These are phyloP conservation scores for Ormia ochracea DNA, from an alignment of 2,888 invertebrate genomes.

Conservation along the genomic window DNA sequence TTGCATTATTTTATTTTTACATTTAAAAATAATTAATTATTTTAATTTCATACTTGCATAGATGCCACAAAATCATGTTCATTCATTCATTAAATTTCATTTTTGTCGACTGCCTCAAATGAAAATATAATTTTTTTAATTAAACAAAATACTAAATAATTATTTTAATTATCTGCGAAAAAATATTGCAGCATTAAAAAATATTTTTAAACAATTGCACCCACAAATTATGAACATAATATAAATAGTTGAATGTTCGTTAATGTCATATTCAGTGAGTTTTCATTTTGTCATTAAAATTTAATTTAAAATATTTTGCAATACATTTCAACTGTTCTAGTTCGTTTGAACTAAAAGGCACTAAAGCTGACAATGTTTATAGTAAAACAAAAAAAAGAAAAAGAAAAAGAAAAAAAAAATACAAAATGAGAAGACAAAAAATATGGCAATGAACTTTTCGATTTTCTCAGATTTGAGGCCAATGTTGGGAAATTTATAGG, in stretches of 20 bases:
- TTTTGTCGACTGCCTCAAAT: not conserved
- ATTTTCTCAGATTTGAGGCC: not conserved
- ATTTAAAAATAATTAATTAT: no score
- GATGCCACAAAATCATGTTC: not conserved
- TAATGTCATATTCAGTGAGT: conserved; percentile 21
- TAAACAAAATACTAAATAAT: conserved; percentile 23
- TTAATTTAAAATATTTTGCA: not conserved
- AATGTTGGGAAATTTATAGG: not conserved
- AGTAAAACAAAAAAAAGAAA: not conserved
- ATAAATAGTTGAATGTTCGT: conserved; percentile 34
- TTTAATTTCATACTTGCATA: no score
- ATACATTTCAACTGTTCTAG: not conserved
- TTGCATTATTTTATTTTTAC: no score
- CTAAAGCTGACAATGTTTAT: not conserved
- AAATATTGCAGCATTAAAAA: not conserved
- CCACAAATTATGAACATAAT: conserved; percentile 38
- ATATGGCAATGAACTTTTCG: conserved; percentile 21
- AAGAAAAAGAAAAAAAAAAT: not conserved
- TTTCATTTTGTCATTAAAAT: not conserved
- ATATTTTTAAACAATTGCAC: conserved; percentile 23
- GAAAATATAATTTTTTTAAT: conserved; percentile 1
- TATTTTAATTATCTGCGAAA: conserved; percentile 12
- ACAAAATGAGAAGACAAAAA: no score
- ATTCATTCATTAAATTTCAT: not conserved
- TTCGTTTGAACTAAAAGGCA: not conserved